Percentiles rank a stretch among this genome's conserved stretches.
phyloP scores from a whole-genome alignment of 2,888 invertebrate genomes.

The Arrhopalites spinosus region DNA sequence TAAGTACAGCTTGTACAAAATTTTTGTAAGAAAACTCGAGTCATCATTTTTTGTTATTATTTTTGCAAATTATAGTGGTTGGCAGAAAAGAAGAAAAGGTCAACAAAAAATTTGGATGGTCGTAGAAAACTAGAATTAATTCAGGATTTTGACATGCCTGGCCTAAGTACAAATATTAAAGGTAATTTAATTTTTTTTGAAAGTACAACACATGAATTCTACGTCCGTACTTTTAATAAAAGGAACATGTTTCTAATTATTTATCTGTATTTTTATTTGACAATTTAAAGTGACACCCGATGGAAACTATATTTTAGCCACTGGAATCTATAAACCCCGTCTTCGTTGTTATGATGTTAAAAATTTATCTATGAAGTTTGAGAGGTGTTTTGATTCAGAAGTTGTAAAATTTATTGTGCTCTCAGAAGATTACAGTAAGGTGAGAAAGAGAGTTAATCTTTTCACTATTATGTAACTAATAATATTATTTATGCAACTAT shows the following conservation, averaged over 20 bases:
- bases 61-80: constrained; percentile 71
- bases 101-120: constrained; percentile 83
- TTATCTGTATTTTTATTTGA: no score
- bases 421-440: constrained; percentile 96
- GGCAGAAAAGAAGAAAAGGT: constrained; percentile 79
- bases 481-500: not conserved
- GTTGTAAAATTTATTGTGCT: constrained; percentile 90
- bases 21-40: not conserved
- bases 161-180: constrained; percentile 81
- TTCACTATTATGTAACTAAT: not conserved
- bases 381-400: constrained; percentile 95
- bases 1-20: not conserved
- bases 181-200: no score
- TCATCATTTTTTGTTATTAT: not conserved
- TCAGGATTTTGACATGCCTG: constrained; percentile 99
- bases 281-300: constrained; percentile 87
- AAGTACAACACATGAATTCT: no score
- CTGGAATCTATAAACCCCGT: constrained; percentile 95
- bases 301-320: constrained; percentile 87
- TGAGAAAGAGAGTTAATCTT: constrained; percentile 57
- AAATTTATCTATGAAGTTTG: constrained; percentile 95
- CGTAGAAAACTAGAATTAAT: constrained; percentile 91
- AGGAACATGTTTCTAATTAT: no score
- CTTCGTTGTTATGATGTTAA: constrained; percentile 95
- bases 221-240: no score